Evolutionary conservation across 2,797 vertebrate genomes (phyloP).

Genomic region (Crypturellus tataupa): DNA sequence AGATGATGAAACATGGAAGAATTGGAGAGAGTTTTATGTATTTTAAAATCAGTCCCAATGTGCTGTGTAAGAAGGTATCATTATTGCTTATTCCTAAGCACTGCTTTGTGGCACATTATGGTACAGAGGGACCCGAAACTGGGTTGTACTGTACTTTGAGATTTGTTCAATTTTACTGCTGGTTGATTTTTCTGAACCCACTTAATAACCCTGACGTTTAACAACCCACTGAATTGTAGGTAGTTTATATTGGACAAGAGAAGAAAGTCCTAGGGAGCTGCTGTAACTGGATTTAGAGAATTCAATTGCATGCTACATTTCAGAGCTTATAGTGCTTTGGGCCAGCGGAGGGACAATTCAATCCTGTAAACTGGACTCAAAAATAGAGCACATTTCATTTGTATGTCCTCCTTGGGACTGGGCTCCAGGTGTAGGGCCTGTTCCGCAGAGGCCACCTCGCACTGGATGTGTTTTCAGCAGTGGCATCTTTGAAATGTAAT

Average conservation of each 20-base stretch:
- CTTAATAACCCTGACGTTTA: background rate
- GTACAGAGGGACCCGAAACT: background rate
- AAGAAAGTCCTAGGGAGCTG: background rate
- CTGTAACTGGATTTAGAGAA: slow-evolving; percentile 40
- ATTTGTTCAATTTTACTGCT: slow-evolving; percentile 18
- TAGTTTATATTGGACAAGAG: background rate
- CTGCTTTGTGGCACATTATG: background rate
- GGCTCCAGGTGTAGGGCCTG: background rate
- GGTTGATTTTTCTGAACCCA: background rate
- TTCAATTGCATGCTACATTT: background rate
- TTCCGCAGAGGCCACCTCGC: background rate
- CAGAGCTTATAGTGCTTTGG: background rate
- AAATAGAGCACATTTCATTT: background rate
- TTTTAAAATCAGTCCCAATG: background rate
- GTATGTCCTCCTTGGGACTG: rapidly evolving
- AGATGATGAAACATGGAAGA: background rate
- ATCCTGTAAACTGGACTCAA: background rate
- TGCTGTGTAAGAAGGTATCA: background rate
- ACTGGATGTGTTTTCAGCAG: background rate
- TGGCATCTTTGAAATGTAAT: background rate
- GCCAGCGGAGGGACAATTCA: background rate
- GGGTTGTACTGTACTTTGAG: background rate
- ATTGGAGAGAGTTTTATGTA: background rate
- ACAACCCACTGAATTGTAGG: slow-evolving; percentile 27
- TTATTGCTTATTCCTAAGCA: background rate